phyloP scores from a whole-genome alignment of 1,140 invertebrate genomes.

The Uloborus diversus region DNA sequence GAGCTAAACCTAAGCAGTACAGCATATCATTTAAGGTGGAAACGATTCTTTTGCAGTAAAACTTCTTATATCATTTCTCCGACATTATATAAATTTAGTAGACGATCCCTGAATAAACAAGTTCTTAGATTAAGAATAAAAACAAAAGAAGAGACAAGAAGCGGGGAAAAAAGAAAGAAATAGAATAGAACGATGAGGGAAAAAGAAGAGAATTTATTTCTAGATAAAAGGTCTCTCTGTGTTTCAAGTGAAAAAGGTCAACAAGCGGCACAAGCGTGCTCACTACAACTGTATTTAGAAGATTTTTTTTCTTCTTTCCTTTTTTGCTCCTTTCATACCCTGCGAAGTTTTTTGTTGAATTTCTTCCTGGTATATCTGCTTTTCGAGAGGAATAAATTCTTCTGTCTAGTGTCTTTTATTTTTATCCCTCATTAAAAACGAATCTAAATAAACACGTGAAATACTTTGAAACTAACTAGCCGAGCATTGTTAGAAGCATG shows the following conservation, averaged over 20 bases:
- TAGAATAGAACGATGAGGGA: background rate
- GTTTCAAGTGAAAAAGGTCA: slow-evolving; percentile 17
- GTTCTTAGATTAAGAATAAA: background rate
- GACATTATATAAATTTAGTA: no score
- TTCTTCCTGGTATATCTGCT: background rate
- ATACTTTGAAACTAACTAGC: background rate
- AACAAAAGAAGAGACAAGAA: background rate
- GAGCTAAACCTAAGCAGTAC: no score
- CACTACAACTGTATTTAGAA: slow-evolving; percentile 9
- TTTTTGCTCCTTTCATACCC: no score
- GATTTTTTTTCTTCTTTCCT: background rate
- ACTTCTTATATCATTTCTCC: no score
- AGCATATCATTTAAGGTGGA: no score
- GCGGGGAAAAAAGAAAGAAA: background rate
- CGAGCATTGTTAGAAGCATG: background rate
- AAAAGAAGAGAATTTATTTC: slow-evolving; percentile 5
- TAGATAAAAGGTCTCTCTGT: slow-evolving; percentile 10
- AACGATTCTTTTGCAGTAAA: no score
- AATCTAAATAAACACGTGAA: background rate
- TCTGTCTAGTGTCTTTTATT: background rate
- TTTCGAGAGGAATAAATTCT: no score
- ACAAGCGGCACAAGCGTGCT: background rate
- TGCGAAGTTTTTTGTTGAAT: background rate
- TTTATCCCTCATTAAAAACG: background rate
- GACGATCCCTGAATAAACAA: no score